Conservation (phyloP, 2,797 vertebrate genomes). For the Crocodylus rhombifer region DNA sequence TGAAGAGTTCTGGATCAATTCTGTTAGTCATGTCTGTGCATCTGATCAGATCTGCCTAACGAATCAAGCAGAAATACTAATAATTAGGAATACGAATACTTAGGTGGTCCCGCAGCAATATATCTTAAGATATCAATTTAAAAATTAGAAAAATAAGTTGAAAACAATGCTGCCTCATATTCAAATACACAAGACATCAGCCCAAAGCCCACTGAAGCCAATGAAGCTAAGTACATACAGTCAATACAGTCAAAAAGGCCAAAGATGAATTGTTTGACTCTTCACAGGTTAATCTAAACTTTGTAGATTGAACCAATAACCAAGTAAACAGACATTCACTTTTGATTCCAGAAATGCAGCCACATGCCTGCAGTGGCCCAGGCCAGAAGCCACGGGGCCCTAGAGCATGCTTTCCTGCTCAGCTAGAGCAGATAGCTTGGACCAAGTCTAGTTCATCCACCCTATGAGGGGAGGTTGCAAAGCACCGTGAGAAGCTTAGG, state of each 20-base stretch:
- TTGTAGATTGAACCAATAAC: no score
- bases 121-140: neutral
- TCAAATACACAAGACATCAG: neutral
- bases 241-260: neutral
- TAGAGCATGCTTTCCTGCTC: no score
- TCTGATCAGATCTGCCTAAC: constrained; percentile 27
- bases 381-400: no score
- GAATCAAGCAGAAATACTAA: constrained; percentile 20
- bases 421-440: no score
- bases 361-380: no score
- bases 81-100: constrained; percentile 12
- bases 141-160: constrained; percentile 20
- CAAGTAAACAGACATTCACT: no score
- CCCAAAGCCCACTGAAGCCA: neutral
- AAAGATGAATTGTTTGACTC: rapidly evolving
- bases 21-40: constrained; percentile 2
- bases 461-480: no score
- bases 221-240: neutral
- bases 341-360: no score
- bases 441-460: no score
- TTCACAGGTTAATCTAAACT: no score
- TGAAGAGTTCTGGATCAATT: neutral
- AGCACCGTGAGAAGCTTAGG: no score
- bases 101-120: constrained; percentile 12
- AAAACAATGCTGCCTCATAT: constrained; percentile 14